These are phyloP conservation scores for Aspidoscelis tigris DNA, from an alignment of 2,113 vertebrate species.

Conservation along the genomic window DNA sequence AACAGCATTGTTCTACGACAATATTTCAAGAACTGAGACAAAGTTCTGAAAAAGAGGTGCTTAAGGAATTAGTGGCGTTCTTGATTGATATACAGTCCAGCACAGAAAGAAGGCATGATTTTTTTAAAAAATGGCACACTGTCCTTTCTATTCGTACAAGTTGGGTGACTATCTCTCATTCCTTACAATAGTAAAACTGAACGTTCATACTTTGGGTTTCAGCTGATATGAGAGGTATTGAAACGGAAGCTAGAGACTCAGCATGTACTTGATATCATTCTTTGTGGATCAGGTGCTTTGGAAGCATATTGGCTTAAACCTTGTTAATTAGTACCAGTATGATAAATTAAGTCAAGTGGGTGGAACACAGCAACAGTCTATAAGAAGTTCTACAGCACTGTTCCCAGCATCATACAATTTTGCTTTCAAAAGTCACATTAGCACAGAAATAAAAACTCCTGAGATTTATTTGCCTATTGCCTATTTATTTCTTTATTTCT, in stretches of 20 bases:
- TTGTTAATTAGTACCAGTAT: slow-evolving; percentile 21
- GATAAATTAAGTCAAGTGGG: accelerated
- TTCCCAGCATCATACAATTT: neutral
- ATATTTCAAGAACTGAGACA: slow-evolving; percentile 1
- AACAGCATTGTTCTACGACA: slow-evolving; percentile 34
- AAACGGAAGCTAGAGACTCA: slow-evolving; percentile 69
- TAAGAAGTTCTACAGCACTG: accelerated
- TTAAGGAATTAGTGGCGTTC: slow-evolving; percentile 18
- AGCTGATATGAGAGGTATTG: slow-evolving; percentile 51
- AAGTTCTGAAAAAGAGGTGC: slow-evolving; percentile 11
- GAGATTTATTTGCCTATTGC: too few relatives aligned
- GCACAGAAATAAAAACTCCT: neutral
- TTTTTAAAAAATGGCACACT: slow-evolving; percentile 13
- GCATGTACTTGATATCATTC: slow-evolving; percentile 70
- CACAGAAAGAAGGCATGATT: slow-evolving; percentile 23
- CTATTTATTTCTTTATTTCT: too few relatives aligned
- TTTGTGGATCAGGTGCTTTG: slow-evolving; percentile 71
- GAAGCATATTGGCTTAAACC: slow-evolving; percentile 54
- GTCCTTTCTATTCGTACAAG: slow-evolving; percentile 62
- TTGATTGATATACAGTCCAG: neutral
- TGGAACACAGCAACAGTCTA: accelerated
- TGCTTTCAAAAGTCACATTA: neutral
- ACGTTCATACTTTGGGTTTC: slow-evolving; percentile 27
- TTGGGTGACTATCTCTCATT: slow-evolving; percentile 53
- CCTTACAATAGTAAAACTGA: slow-evolving; percentile 38